Evolutionary conservation across 2,113 vertebrate genomes (phyloP).

Genomic region (Lophochroa leadbeateri): DNA sequence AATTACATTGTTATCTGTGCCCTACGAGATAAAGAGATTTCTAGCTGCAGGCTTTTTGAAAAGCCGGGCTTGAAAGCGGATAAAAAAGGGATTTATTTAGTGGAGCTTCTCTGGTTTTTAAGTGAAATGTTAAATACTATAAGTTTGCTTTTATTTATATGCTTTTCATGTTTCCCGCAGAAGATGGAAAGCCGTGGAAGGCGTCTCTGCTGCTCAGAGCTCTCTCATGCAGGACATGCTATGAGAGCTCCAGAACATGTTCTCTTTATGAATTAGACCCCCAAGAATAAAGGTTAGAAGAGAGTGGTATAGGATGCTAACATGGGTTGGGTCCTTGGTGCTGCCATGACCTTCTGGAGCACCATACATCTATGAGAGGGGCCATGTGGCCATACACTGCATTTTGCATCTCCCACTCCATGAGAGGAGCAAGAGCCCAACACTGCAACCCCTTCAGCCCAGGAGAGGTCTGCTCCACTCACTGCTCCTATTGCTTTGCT

Average conservation of each 20-base stretch:
- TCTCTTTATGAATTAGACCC: background rate
- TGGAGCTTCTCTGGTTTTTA: background rate
- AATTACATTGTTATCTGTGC: constrained; percentile 26
- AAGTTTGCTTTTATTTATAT: background rate
- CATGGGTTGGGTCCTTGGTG: background rate
- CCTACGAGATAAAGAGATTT: constrained; percentile 27
- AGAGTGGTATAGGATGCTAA: background rate
- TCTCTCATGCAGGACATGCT: background rate
- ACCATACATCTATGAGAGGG: rapidly evolving
- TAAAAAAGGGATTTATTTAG: background rate
- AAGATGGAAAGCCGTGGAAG: background rate
- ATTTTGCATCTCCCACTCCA: background rate
- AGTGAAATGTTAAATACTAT: background rate
- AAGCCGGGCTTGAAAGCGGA: background rate
- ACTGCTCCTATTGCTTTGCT: background rate
- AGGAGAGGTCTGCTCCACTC: background rate
- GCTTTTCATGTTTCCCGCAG: rapidly evolving
- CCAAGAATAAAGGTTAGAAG: background rate
- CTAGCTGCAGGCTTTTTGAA: constrained; percentile 15
- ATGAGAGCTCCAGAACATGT: rapidly evolving
- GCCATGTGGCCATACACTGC: rapidly evolving
- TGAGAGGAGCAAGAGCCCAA: background rate
- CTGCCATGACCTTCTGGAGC: background rate
- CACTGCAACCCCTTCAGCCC: background rate
- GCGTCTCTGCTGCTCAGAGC: background rate